Evolutionary conservation across 2,888 invertebrate species (phyloP).

Genomic region (Perdita meconis): DNA sequence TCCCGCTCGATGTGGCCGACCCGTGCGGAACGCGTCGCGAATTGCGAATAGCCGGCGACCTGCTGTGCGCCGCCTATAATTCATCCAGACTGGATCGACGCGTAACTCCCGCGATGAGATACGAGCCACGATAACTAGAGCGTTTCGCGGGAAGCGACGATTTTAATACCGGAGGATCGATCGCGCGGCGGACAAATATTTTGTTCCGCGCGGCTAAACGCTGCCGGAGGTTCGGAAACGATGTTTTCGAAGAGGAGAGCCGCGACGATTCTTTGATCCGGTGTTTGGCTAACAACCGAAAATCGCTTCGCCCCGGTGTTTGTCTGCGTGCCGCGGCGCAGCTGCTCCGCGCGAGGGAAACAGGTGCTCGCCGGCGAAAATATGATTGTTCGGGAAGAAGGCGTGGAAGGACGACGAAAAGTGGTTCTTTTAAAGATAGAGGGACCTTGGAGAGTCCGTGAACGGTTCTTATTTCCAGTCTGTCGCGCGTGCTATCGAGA

Average conservation of each 20-base stretch:
- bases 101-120: neutral
- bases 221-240: neutral
- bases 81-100: constrained; percentile 44
- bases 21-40: constrained; percentile 59
- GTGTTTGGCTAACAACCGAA: too few relatives aligned
- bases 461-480: constrained; percentile 47
- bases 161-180: neutral
- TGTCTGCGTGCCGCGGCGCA: neutral
- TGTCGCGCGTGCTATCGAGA: constrained; percentile 39
- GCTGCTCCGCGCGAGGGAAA: neutral
- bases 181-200: neutral
- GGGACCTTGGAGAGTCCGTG: constrained; percentile 19
- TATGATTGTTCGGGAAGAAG: constrained; percentile 1
- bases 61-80: constrained; percentile 61
- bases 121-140: constrained; percentile 43
- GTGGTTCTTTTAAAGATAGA: constrained; percentile 41
- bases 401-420: neutral
- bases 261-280: neutral
- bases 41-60: constrained; percentile 59
- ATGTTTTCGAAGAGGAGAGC: neutral
- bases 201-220: constrained; percentile 8
- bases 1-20: constrained; percentile 3
- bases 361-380: constrained; percentile 16
- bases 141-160: neutral
- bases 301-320: too few relatives aligned